These are phyloP conservation scores for Tetramorium parvispinum DNA, from an alignment of 1,140 invertebrate genomes.

Conservation along the genomic window DNA sequence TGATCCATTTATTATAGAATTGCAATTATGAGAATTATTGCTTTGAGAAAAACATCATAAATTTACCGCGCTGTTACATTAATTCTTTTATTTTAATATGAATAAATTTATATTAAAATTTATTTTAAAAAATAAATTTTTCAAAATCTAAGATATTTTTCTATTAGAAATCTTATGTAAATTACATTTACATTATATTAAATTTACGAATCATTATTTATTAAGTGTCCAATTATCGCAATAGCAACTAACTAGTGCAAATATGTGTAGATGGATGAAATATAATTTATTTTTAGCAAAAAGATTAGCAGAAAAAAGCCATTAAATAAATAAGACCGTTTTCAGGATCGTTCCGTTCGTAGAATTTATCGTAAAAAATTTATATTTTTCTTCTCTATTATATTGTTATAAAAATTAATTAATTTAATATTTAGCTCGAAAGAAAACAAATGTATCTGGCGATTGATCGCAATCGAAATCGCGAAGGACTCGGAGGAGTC, in stretches of 20 bases:
- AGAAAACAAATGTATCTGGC: neutral
- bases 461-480: constrained; percentile 22
- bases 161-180: neutral
- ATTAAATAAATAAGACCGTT: constrained; percentile 13
- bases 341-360: neutral
- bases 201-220: neutral
- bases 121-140: neutral
- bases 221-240: neutral
- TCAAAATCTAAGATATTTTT: neutral
- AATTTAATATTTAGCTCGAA: neutral
- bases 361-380: neutral
- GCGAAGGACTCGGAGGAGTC: neutral
- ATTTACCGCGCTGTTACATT: neutral
- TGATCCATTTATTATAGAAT: neutral
- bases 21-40: neutral
- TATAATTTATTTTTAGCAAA: neutral
- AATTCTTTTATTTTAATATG: neutral
- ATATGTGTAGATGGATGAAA: neutral
- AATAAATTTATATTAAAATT: neutral
- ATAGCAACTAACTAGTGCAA: neutral
- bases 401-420: neutral
- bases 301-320: neutral
- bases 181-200: neutral
- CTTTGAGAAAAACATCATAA: neutral
- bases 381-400: neutral